Conservation (phyloP, 92 coral and sea anemone species). For the Paragorgia papillata region DNA sequence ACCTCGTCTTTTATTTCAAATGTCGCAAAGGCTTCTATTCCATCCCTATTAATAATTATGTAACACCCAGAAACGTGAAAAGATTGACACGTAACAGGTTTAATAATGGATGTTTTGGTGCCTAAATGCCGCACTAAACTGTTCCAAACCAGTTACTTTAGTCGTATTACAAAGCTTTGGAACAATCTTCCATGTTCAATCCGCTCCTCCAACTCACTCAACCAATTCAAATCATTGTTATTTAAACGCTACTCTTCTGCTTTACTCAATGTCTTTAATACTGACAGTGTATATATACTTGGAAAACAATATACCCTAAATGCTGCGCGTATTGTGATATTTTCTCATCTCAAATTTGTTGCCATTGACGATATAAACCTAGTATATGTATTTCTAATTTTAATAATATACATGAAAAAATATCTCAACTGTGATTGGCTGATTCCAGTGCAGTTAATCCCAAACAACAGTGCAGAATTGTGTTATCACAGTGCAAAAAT, state of each 20-base stretch:
- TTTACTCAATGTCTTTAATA: background rate
- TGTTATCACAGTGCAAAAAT: too few species aligned
- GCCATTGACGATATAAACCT: too few species aligned
- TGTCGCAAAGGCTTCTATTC: background rate
- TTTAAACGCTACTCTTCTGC: conserved; percentile 2
- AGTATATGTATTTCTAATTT: too few species aligned
- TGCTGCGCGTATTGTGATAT: background rate
- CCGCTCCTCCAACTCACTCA: background rate
- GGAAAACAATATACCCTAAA: background rate
- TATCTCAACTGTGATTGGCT: too few species aligned
- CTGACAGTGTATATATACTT: background rate
- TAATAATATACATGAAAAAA: too few species aligned
- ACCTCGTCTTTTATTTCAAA: background rate
- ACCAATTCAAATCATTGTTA: background rate
- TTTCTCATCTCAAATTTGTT: background rate
- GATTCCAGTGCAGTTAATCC: too few species aligned
- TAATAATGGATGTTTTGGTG: background rate
- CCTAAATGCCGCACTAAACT: conserved; percentile 4
- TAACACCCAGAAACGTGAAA: background rate
- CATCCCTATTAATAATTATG: background rate
- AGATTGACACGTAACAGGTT: background rate
- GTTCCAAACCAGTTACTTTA: background rate
- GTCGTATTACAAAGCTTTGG: too few species aligned
- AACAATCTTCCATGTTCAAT: background rate
- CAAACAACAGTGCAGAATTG: too few species aligned